Evolutionary conservation across 2,113 vertebrate genomes (phyloP).

Genomic region (Argyrosomus japonicus): DNA sequence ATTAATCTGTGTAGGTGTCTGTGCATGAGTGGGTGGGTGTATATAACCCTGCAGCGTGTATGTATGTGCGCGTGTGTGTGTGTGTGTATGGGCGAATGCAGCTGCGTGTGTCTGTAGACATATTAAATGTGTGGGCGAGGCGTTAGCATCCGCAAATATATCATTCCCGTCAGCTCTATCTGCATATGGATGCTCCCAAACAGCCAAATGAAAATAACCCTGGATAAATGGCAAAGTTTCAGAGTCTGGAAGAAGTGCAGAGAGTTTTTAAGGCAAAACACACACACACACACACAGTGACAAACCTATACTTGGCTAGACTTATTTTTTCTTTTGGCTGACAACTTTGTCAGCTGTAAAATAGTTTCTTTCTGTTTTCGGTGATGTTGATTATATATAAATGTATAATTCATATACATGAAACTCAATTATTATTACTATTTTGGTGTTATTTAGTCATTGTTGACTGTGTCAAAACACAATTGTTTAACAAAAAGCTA

Average conservation of each 20-base stretch:
- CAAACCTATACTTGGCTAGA: slow-evolving; percentile 3
- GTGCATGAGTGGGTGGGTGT: slow-evolving; percentile 7
- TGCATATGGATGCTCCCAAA: slow-evolving; percentile 56
- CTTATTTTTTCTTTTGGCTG: not conserved
- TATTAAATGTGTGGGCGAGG: slow-evolving; percentile 63
- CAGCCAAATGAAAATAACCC: slow-evolving; percentile 49
- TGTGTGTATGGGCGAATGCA: not conserved
- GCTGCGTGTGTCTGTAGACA: slow-evolving; percentile 40
- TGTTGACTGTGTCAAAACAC: too few species aligned
- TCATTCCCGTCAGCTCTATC: slow-evolving; percentile 60
- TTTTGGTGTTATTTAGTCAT: not conserved
- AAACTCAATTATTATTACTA: too few species aligned
- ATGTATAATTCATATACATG: not conserved
- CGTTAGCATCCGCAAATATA: slow-evolving; percentile 60
- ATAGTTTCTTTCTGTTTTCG: not conserved
- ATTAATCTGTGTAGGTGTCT: slow-evolving; percentile 15
- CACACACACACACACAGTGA: not conserved
- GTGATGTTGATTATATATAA: not conserved
- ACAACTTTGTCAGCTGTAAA: not conserved
- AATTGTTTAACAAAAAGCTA: not conserved
- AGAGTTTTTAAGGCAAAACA: slow-evolving; percentile 17
- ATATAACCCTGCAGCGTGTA: not conserved
- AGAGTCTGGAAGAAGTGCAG: slow-evolving; percentile 36
- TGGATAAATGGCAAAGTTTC: slow-evolving; percentile 52
- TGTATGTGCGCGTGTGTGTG: not conserved